Evolutionary conservation across 2,888 invertebrate genomes (phyloP).

Genomic region (Conus canariensis): DNA sequence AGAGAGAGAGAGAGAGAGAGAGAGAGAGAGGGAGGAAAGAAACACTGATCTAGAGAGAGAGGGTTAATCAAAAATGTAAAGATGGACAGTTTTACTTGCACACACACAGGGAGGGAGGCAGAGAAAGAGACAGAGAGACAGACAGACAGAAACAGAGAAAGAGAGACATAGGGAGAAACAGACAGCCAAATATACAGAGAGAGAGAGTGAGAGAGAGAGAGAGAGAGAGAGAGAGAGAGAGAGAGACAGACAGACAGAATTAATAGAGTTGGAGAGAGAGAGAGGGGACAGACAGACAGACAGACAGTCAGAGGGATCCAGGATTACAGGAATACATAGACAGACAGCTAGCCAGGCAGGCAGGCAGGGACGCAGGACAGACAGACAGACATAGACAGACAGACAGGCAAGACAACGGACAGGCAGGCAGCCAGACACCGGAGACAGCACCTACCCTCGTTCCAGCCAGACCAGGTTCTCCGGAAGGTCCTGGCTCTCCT

Average conservation of each 20-base stretch:
- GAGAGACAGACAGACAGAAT: background rate
- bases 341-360: background rate
- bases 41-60: too few species aligned
- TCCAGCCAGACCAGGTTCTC: slow-evolving; percentile 55
- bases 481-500: slow-evolving; percentile 52
- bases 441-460: background rate
- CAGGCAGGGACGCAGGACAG: background rate
- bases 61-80: background rate
- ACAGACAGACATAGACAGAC: background rate
- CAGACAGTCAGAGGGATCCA: background rate
- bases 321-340: background rate
- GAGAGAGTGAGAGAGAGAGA: background rate
- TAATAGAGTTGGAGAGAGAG: background rate
- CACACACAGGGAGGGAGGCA: background rate
- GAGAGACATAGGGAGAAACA: background rate
- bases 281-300: background rate
- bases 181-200: background rate
- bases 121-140: too few species aligned
- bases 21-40: too few species aligned
- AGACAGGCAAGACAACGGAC: background rate
- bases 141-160: too few species aligned
- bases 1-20: too few species aligned
- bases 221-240: background rate
- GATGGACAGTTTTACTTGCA: background rate
- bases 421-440: background rate